Base-by-base conservation (phyloP, 2,113 vertebrate species). In the Oxyura jamaicensis region DNA sequence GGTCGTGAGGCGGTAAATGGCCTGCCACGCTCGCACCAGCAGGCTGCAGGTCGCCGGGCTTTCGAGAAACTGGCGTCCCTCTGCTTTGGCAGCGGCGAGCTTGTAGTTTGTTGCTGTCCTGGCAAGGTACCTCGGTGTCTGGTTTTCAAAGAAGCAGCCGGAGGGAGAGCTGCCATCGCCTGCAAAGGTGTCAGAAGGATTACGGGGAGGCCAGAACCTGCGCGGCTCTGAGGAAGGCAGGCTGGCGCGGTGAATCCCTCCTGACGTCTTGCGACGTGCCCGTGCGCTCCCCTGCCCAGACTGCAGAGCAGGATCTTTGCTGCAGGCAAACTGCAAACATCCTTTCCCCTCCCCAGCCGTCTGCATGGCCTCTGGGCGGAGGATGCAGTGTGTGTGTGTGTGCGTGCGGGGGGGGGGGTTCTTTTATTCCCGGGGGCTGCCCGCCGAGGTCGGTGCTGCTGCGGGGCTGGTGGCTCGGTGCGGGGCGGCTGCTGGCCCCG, bases 21-120 rank as follows among this genome's bases (percentile, higher is more conserved):
- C 59, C 82, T 0, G 0, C 46, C 50, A 17, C 2, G 1, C 20
- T 20, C 31, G 23, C 4, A 36, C 29, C 20, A 11, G 46, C 46
- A 11, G 10, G 5, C 46, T 48, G 46, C 46, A 48, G 46, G 46
- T 48, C 46, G 21, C 46, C 72, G 42, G 42, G 20, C 48, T 72
- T 75, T 39, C 36, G 35, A 62, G 80, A 62, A 79, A 33, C 2
- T 66, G 62, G 53, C 28, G 36, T 83, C 75, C 55, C 16, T 36
- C 17, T 1, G 23, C 63, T 22, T 41, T 52, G 53, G n/a, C 52
- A 41, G 10, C 11, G 35, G 15, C 21, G 39, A 69, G 77, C 25
- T 62, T 62, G 46, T 48, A 16, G 41, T 59, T 41, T n/a, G 23
- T 26, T 62, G 55, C 46, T 67, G 75, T 26, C n/a, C 29, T 55